Conservation (phyloP, 2,797 vertebrate genomes). For the Columba guinea region DNA sequence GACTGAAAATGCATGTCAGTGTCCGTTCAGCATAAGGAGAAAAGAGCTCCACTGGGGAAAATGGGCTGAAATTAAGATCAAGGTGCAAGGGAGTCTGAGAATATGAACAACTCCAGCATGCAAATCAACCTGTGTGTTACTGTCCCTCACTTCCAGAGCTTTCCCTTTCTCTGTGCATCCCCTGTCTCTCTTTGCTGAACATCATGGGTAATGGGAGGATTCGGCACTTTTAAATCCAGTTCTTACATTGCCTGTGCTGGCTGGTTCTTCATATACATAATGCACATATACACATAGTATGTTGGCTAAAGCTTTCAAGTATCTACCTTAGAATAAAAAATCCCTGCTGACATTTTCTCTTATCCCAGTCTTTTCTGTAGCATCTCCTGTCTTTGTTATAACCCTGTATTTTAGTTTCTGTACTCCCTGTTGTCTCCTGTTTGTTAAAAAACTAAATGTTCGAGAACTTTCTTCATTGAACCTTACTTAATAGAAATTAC, state of each 20-base stretch:
- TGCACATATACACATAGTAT: rapidly evolving
- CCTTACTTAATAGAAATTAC: background rate
- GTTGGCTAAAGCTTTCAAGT: background rate
- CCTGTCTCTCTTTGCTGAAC: background rate
- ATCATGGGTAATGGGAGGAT: background rate
- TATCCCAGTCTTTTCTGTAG: background rate
- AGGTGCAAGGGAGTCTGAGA: background rate
- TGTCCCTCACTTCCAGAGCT: background rate
- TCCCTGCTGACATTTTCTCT: background rate
- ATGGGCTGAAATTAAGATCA: background rate
- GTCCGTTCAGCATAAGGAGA: background rate
- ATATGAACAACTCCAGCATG: background rate
- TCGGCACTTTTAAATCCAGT: background rate
- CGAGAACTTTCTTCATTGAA: background rate
- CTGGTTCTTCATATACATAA: background rate
- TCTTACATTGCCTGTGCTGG: background rate
- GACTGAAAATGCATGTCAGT: background rate
- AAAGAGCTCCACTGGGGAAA: background rate
- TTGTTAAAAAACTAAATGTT: background rate
- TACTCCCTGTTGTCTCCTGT: background rate
- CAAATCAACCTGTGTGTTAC: background rate
- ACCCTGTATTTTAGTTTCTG: background rate
- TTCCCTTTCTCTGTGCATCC: background rate
- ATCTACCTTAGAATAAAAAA: background rate
- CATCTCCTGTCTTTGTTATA: background rate